A percentile compares a stretch with the other conserved stretches of the same genome.
phyloP scores from a whole-genome alignment of 2,888 invertebrate genomes.

The Tachina fera region DNA sequence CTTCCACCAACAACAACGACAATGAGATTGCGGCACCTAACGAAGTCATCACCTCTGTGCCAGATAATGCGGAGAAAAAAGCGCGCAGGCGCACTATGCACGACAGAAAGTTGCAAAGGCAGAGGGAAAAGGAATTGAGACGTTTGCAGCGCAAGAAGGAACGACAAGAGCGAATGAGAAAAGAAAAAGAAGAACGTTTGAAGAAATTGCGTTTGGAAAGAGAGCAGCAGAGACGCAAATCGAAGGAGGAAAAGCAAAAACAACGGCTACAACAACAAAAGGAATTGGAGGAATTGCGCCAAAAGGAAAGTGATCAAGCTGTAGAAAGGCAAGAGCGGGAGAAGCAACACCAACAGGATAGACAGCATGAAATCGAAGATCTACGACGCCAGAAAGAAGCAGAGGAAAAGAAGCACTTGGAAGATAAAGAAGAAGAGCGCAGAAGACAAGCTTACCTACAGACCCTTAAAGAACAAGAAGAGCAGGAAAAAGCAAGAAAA shows the following conservation, averaged over 20 bases:
- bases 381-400: constrained; percentile 74
- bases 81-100: constrained; percentile 74
- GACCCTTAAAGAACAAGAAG: constrained; percentile 75
- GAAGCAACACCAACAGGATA: constrained; percentile 70
- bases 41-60: constrained; percentile 46
- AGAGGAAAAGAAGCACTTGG: constrained; percentile 73
- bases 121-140: constrained; percentile 76
- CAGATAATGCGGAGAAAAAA: constrained; percentile 39
- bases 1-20: constrained; percentile 54
- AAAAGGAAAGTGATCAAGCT: constrained; percentile 73
- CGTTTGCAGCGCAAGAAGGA: constrained; percentile 75
- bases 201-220: constrained; percentile 72
- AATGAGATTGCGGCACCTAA: constrained; percentile 73
- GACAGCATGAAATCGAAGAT: constrained; percentile 73
- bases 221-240: constrained; percentile 68
- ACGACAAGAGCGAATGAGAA: constrained; percentile 74
- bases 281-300: constrained; percentile 73
- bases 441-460: constrained; percentile 75
- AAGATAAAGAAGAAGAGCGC: constrained; percentile 75
- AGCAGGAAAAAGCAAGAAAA: constrained; percentile 74
- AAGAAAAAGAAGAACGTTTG: constrained; percentile 72
- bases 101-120: constrained; percentile 77
- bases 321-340: constrained; percentile 74
- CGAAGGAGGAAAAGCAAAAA: constrained; percentile 66
- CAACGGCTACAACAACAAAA: constrained; percentile 64